Base-by-base conservation (phyloP, 2,797 vertebrate species). In the Tapera naevia region DNA sequence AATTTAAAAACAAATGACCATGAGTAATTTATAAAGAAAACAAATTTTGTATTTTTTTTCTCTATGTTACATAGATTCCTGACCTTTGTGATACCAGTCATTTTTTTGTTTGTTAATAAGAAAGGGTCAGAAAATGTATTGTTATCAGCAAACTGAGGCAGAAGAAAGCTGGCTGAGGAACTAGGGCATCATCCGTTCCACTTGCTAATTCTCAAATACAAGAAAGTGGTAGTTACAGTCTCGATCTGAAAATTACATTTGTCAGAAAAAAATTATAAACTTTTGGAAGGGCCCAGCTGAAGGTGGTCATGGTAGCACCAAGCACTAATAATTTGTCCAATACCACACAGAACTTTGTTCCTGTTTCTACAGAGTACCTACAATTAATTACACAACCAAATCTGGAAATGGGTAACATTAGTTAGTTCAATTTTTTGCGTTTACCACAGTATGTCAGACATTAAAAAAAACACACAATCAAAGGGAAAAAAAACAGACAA, bases 221-320 rank as follows among this genome's bases (percentile, higher is more conserved):
- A 70, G n/a, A 33, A 88, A 81, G 37, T 23, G 53, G 58, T 67
- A 93, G 85, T 39, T 91, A 82, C 61, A 84, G 66, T 64, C 94
- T 32, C 5, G 22, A 92, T 79, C 32, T 89, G 17, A 58, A 75
- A n/a, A n/a, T 64, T 94, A 78, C 35, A 80, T 91, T 94, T 93
- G 67, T 75, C 51, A 88, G 48, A 21, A 79, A 86, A 82, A 91
- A 62, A 88, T 28, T 1, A 64, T 15, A 27, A 88, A 74, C 17
- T 76, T 57, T 46, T 25, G 10, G 54, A 82, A 83, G 13, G n/a
- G 76, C 19, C 22, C 84, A 73, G 41, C 16, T 48, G 92, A 95
- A 94, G 69, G 10, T 15, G 71, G 58, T 62, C 46, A 81, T 35
- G 32, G 69, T 85, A 85, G 85, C 54, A 80, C 13, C 45, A 93